Conservation (phyloP, 2,888 invertebrate genomes). For the Galeopsomyia nigrocyanea region DNA sequence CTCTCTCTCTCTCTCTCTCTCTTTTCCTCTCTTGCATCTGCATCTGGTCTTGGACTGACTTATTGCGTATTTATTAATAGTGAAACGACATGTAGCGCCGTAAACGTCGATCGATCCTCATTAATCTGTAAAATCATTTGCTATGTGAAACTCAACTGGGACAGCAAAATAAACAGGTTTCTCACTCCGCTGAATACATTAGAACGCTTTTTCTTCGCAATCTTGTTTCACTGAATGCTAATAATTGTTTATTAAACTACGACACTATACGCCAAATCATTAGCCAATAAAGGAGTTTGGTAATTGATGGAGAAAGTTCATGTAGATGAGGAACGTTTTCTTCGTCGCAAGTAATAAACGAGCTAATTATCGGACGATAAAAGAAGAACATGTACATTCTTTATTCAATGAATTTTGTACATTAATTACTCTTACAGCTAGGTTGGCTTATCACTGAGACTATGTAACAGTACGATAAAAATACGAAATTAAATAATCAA, state of each 20-base stretch:
- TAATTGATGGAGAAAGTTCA: conserved; percentile 13
- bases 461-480: conserved; percentile 19
- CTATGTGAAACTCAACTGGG: conserved; percentile 9
- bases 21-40: too few species aligned
- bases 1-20: too few species aligned
- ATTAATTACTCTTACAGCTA: too few species aligned
- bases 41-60: too few species aligned
- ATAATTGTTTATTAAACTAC: conserved; percentile 15
- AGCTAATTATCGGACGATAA: conserved; percentile 9
- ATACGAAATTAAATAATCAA: conserved; percentile 29
- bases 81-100: too few species aligned
- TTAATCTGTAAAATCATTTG: conserved; percentile 19
- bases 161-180: conserved; percentile 21
- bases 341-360: not conserved
- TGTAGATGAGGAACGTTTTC: not conserved
- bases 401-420: conserved; percentile 2
- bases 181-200: not conserved
- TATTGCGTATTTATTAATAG: too few species aligned
- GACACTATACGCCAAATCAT: conserved; percentile 10
- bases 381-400: conserved; percentile 1
- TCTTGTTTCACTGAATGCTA: conserved; percentile 27
- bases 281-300: not conserved
- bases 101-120: not conserved
- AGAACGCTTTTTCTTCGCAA: conserved; percentile 14
- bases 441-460: conserved; percentile 9